phyloP scores from a whole-genome alignment of 2,113 vertebrate species.

The Ascaphus truei region DNA sequence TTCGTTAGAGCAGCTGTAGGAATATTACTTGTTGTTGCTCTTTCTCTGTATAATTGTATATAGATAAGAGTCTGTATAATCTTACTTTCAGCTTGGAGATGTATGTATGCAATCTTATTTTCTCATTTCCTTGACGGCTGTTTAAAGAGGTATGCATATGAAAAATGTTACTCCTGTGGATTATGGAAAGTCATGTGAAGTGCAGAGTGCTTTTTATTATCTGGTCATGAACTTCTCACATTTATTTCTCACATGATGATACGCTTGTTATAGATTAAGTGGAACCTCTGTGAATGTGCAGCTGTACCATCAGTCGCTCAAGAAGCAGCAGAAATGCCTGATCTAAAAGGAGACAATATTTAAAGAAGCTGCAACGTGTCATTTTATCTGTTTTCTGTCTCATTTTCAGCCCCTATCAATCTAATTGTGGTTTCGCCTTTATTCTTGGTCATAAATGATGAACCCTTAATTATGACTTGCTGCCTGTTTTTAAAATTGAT shows the following conservation, averaged over 20 bases:
- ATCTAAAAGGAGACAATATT: neutral
- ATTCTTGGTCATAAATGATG: too few species aligned
- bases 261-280: neutral
- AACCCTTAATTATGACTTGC: too few species aligned
- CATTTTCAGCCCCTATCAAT: too few species aligned
- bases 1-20: constrained; percentile 48
- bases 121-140: constrained; percentile 33
- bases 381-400: too few species aligned
- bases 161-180: constrained; percentile 4
- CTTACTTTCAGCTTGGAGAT: constrained; percentile 24
- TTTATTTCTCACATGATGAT: neutral
- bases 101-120: constrained; percentile 25
- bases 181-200: neutral
- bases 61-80: constrained; percentile 11
- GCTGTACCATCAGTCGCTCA: neutral
- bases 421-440: too few species aligned
- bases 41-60: constrained; percentile 22
- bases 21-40: constrained; percentile 41
- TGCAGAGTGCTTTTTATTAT: neutral
- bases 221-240: neutral
- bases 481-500: too few species aligned
- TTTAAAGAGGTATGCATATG: constrained; percentile 2
- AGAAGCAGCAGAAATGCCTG: neutral
- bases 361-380: too few species aligned
- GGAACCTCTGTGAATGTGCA: neutral